A percentile compares a stretch with the other conserved stretches of the same genome.
phyloP scores from a whole-genome alignment of 92 coral and sea anemone species.

The Parazoanthus darwini region DNA sequence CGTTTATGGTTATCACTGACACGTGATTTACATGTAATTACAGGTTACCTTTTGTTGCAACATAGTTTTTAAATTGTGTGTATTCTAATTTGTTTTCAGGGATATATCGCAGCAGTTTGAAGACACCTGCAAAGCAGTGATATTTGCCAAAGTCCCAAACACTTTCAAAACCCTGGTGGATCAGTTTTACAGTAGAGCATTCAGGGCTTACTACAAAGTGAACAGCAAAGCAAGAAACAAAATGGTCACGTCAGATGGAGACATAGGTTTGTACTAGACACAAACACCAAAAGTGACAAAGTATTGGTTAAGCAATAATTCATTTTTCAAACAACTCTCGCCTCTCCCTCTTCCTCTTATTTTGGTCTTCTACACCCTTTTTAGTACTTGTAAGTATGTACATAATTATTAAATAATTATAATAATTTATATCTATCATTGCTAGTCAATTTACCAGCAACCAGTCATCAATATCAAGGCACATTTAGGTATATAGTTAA shows the following conservation, averaged over 20 bases:
- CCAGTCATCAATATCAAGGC: too few species aligned
- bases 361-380: too few species aligned
- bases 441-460: too few species aligned
- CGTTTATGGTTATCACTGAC: too few species aligned
- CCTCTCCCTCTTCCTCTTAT: background rate
- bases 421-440: too few species aligned
- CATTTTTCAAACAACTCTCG: background rate
- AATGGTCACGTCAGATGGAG: slow-evolving; percentile 17
- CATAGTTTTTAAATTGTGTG: too few species aligned
- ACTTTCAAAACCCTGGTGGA: slow-evolving; percentile 66
- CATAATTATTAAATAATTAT: too few species aligned
- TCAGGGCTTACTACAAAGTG: slow-evolving; percentile 69
- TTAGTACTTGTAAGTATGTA: too few species aligned
- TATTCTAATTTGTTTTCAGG: slow-evolving; percentile 12
- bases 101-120: slow-evolving; percentile 69
- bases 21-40: too few species aligned
- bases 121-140: slow-evolving; percentile 65
- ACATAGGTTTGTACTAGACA: background rate
- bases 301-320: too few species aligned
- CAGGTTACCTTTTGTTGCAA: background rate
- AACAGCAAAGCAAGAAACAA: slow-evolving; percentile 51
- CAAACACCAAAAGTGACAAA: background rate
- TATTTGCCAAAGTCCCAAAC: slow-evolving; percentile 73
- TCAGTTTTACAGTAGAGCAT: slow-evolving; percentile 72
- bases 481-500: too few species aligned